phyloP scores from a whole-genome alignment of 2,888 invertebrate genomes.

The Myopa tessellatipennis region DNA sequence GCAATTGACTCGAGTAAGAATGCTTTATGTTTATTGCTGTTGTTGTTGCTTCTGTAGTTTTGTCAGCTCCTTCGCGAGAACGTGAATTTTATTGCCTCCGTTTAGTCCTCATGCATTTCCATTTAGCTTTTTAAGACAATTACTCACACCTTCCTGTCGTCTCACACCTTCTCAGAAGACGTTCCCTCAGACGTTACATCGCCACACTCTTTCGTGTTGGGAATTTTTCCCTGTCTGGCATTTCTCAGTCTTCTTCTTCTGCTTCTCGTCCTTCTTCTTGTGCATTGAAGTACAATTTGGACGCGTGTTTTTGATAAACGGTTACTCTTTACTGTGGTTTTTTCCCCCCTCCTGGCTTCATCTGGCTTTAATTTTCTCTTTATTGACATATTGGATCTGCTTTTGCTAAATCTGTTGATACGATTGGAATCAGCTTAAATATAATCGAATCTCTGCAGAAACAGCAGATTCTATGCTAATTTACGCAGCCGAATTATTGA shows the following conservation, averaged over 20 bases:
- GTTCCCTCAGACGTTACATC: neutral
- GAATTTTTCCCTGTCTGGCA: neutral
- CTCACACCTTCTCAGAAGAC: neutral
- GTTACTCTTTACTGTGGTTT: slow-evolving; percentile 5
- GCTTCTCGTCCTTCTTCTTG: neutral
- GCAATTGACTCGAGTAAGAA: slow-evolving; percentile 48
- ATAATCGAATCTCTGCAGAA: neutral
- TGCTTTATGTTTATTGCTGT: slow-evolving; percentile 43
- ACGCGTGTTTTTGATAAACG: slow-evolving; percentile 14
- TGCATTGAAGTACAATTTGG: neutral
- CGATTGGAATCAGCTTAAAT: neutral
- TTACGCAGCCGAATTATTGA: slow-evolving; percentile 32
- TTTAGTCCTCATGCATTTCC: slow-evolving; percentile 21
- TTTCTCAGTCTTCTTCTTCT: neutral
- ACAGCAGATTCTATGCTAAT: slow-evolving; percentile 18
- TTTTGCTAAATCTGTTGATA: neutral
- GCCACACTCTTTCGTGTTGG: neutral
- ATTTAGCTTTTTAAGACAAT: slow-evolving; percentile 33
- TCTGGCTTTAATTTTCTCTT: neutral
- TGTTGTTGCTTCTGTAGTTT: slow-evolving; percentile 21
- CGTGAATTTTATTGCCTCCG: slow-evolving; percentile 29
- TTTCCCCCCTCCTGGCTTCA: neutral
- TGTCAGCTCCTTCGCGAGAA: neutral
- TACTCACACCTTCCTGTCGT: slow-evolving; percentile 25
- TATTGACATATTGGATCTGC: neutral